Conservation (phyloP, 2,888 invertebrate genomes). For the Mactromeris polynyma region DNA sequence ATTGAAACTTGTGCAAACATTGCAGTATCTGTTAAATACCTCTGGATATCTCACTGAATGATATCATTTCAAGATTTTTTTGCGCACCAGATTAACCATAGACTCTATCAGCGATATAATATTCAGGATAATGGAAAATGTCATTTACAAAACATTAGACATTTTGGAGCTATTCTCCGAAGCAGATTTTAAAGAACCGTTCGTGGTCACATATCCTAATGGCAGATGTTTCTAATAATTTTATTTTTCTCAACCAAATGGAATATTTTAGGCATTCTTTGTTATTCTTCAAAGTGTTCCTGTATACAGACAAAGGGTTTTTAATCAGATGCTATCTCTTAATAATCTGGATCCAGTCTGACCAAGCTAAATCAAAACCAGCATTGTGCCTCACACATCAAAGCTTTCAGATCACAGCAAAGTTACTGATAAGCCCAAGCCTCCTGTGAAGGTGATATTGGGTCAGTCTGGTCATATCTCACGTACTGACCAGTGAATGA, state of each 20-base stretch:
- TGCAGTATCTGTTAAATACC: constrained; percentile 3
- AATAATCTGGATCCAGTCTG: constrained; percentile 7
- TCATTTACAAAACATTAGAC: constrained; percentile 6
- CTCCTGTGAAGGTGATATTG: constrained; percentile 35
- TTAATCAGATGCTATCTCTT: constrained; percentile 20
- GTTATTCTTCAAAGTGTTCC: constrained; percentile 6
- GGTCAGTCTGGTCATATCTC: constrained; percentile 45
- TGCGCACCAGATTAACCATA: not conserved
- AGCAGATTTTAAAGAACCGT: not conserved
- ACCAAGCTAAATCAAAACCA: constrained; percentile 17
- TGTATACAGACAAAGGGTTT: constrained; percentile 30
- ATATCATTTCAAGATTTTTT: constrained; percentile 4
- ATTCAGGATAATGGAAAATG: constrained; percentile 11
- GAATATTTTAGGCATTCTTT: constrained; percentile 14
- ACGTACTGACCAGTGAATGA: constrained; percentile 40
- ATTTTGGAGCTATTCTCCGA: not conserved
- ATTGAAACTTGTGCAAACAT: constrained; percentile 20
- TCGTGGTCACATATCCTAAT: not conserved
- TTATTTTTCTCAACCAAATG: constrained; percentile 8
- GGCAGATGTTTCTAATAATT: constrained; percentile 18
- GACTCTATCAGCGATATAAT: not conserved
- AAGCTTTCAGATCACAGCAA: constrained; percentile 19
- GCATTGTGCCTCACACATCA: constrained; percentile 33
- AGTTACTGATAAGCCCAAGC: constrained; percentile 44
- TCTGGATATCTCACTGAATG: constrained; percentile 7